These are phyloP conservation scores for Camponotus fellah DNA, from an alignment of 2,888 invertebrate genomes.

Conservation along the genomic window DNA sequence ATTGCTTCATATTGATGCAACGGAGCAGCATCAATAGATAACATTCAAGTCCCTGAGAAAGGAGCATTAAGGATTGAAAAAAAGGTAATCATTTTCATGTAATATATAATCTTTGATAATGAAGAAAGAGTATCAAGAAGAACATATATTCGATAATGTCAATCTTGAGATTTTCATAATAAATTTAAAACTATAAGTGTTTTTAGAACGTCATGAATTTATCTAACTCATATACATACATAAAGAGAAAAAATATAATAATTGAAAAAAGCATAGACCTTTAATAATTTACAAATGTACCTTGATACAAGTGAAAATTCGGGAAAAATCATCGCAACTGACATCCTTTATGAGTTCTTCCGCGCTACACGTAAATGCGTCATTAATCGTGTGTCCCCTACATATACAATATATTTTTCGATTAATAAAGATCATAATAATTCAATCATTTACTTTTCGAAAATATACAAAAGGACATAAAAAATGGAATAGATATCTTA, in stretches of 20 bases:
- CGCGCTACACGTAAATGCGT: slow-evolving; percentile 8
- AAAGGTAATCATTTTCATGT: neutral
- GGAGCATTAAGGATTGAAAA: neutral
- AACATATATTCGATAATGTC: slow-evolving; percentile 3
- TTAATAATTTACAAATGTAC: slow-evolving; percentile 41
- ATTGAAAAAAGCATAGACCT: neutral
- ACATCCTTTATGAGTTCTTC: slow-evolving; percentile 44
- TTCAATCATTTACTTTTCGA: neutral
- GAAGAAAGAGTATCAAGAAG: neutral
- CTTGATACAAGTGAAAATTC: slow-evolving; percentile 66
- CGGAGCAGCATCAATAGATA: slow-evolving; percentile 71
- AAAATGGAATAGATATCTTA: neutral
- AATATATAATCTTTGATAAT: neutral
- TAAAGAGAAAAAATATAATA: neutral
- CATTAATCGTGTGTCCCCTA: slow-evolving; percentile 62
- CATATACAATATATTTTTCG: neutral
- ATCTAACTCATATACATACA: neutral
- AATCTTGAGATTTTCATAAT: neutral
- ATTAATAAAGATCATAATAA: neutral
- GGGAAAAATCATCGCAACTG: slow-evolving; percentile 53
- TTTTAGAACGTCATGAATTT: neutral
- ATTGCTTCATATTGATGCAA: slow-evolving; percentile 73
- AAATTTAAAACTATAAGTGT: slow-evolving; percentile 6
- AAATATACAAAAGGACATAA: neutral
- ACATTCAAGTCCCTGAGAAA: slow-evolving; percentile 73